Conservation (phyloP, 2,113 vertebrate genomes). For the Vidua macroura region DNA sequence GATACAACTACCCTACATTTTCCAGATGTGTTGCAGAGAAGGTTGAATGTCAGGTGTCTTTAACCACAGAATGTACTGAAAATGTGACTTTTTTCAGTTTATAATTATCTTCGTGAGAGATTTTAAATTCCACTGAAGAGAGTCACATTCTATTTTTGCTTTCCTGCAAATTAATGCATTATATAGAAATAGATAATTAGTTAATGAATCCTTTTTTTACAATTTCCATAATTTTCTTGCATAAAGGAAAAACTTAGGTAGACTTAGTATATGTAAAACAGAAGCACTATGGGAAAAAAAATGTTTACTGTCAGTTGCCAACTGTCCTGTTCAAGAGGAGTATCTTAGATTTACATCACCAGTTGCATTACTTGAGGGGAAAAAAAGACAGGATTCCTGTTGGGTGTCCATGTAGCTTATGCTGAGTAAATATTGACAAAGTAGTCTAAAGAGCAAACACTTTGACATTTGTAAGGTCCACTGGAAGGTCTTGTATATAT, state of each 20-base stretch:
- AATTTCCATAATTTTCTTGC: neutral
- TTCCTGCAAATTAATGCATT: neutral
- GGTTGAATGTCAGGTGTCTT: neutral
- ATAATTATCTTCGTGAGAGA: neutral
- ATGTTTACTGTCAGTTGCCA: slow-evolving; percentile 14
- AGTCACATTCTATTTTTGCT: neutral
- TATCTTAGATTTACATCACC: slow-evolving; percentile 30
- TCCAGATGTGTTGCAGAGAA: neutral
- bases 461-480: slow-evolving; percentile 85
- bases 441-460: slow-evolving; percentile 82
- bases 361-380: slow-evolving; percentile 21
- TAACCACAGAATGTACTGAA: neutral
- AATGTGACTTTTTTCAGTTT: neutral
- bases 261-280: neutral
- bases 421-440: slow-evolving; percentile 83
- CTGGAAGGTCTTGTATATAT: slow-evolving; percentile 82
- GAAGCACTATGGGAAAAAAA: neutral
- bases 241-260: neutral
- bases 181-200: neutral
- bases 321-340: neutral
- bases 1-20: neutral
- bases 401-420: slow-evolving; percentile 69
- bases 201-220: neutral
- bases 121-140: neutral
- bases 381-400: slow-evolving; percentile 64